Evolutionary conservation across 2,113 vertebrate species (phyloP), one percentile per base, ranked within the genome.

Genomic region (Heterotilapia buettikoferi): DNA sequence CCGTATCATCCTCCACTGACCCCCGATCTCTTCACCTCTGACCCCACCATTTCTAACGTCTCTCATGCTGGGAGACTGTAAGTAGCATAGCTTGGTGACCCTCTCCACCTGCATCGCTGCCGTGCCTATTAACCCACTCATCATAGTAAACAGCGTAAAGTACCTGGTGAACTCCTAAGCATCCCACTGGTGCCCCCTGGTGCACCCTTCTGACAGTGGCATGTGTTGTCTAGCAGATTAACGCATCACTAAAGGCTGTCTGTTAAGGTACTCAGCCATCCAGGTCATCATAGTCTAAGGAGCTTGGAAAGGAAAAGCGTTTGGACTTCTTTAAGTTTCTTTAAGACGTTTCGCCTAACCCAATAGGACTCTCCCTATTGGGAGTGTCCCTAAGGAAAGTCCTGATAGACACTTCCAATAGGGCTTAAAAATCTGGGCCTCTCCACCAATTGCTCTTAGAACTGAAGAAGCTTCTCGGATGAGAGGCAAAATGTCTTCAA

Each of bases 1-100:
- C 87, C 92, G 90, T 89, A 97, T 97, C 93, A 95, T 96, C 95
- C 96, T 97, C 91, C 94, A 97, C 90, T 97, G 96, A 95, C 90
- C 94, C 92, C 92, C 93, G 93, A 93, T 92, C 93, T 89, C 92
- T 91, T 86, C 89, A 92, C 92, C 90, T 92, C 83, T 96, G 93
- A 96, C 94, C 91, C 82, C 88, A 90, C 89, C 91, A 90, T 94
- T 68, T 91, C 80, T 93, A 91, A 90, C 88, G 84, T 94, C 81
- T 94, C 95, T 96, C 93, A 9, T 31, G 86, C 89, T 94, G 95
- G 93, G 95, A 94, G 94, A 94, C 94, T 95, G 96, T 98, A 97
- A 97, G 97, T 97, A 97, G 92, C 88, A 63, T 83, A 88, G 90
- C 92, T 80, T 21, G 54, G 68, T 56, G 59, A 56, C 33, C 57